Evolutionary conservation across 2,888 invertebrate species (phyloP).

Genomic region (Leptodirus hochenwartii): DNA sequence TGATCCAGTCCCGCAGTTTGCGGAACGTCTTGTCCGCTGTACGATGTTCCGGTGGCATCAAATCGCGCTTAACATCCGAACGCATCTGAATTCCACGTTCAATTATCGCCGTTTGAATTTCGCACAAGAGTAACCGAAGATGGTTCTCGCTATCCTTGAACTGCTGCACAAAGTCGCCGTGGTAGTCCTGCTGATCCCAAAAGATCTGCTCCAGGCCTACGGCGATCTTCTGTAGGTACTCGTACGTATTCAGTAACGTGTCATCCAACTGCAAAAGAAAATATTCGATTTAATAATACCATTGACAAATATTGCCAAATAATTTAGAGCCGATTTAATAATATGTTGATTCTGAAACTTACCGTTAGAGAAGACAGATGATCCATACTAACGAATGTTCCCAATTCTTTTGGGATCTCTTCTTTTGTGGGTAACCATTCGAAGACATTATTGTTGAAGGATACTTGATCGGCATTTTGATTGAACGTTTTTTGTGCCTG

Average conservation of each 20-base stretch:
- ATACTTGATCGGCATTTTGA: conserved; percentile 23
- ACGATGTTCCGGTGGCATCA: conserved; percentile 27
- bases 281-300: neutral
- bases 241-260: conserved; percentile 33
- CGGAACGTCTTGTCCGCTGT: conserved; percentile 25
- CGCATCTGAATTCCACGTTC: conserved; percentile 31
- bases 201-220: conserved; percentile 49
- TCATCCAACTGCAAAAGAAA: conserved; percentile 13
- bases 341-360: too few species aligned
- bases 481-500: conserved; percentile 31
- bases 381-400: too few species aligned
- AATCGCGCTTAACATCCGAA: conserved; percentile 28
- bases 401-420: too few species aligned
- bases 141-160: conserved; percentile 40
- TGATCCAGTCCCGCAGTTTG: conserved; percentile 38
- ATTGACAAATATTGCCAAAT: too few species aligned
- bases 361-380: too few species aligned
- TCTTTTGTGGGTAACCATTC: too few species aligned
- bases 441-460: too few species aligned
- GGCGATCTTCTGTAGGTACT: conserved; percentile 49
- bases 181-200: conserved; percentile 35
- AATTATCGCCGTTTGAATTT: conserved; percentile 40
- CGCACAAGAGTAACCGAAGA: conserved; percentile 45
- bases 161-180: conserved; percentile 29
- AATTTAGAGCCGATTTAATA: too few species aligned